A percentile compares a stretch with the other conserved stretches of the same genome.
phyloP scores from a whole-genome alignment of 2,797 vertebrate species.

The Mionectes olivaceus region DNA sequence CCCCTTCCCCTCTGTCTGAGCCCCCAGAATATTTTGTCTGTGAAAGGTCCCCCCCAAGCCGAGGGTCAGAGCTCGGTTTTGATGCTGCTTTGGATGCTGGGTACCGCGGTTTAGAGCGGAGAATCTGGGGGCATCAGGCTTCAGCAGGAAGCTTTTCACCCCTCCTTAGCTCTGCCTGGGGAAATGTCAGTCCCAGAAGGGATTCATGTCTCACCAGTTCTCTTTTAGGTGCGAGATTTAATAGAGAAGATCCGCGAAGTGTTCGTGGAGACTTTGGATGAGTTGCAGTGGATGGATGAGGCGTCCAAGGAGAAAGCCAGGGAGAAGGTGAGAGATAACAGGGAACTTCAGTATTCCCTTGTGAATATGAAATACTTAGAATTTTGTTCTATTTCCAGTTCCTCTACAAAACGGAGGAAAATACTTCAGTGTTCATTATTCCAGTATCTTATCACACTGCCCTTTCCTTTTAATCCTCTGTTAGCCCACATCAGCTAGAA shows the following conservation, averaged over 20 bases:
- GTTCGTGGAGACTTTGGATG: constrained; percentile 93
- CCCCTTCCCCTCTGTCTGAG: neutral
- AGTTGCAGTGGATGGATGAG: constrained; percentile 95
- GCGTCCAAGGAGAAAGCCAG: constrained; percentile 90
- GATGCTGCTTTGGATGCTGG: neutral
- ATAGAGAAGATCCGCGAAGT: constrained; percentile 90
- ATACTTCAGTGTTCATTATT: neutral
- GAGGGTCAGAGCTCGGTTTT: neutral
- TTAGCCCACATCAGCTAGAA: neutral
- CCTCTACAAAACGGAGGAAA: neutral
- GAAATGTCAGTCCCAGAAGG: neutral
- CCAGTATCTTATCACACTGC: neutral
- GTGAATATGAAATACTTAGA: neutral
- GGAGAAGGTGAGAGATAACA: constrained; percentile 85
- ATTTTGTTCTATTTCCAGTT: neutral
- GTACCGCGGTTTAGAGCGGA: neutral
- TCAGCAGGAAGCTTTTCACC: neutral
- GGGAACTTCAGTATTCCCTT: neutral
- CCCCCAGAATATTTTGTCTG: neutral
- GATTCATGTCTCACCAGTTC: neutral
- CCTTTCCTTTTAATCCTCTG: neutral
- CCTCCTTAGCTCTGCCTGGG: neutral
- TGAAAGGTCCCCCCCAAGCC: neutral
- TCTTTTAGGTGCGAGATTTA: constrained; percentile 87
- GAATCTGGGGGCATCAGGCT: neutral